Evolutionary conservation across 1,140 invertebrate genomes (phyloP).

Genomic region (Chymomyza costata): DNA sequence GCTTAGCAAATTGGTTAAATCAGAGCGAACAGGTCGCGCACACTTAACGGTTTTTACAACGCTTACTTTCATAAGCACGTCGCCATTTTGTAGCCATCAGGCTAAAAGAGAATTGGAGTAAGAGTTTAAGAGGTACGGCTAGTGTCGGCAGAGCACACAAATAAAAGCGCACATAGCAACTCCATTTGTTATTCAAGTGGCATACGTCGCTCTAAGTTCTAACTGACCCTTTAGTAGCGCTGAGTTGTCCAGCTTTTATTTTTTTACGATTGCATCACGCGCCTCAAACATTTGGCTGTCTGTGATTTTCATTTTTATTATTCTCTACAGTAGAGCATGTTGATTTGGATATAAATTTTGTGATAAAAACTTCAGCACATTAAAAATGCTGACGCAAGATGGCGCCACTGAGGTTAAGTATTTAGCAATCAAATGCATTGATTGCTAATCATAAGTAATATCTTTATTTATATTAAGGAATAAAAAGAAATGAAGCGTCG

Average conservation of each 20-base stretch:
- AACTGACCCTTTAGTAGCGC: too few relatives aligned
- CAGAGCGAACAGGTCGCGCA: slow-evolving; percentile 47
- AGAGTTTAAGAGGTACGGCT: slow-evolving; percentile 21
- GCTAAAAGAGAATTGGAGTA: slow-evolving; percentile 12
- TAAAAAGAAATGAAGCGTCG: too few relatives aligned
- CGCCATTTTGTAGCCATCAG: slow-evolving; percentile 63
- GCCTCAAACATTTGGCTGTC: slow-evolving; percentile 64
- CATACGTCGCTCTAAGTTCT: slow-evolving; percentile 69
- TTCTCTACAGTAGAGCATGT: too few relatives aligned
- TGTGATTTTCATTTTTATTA: slow-evolving; percentile 55
- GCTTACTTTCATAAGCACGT: slow-evolving; percentile 39
- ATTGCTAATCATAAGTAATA: too few relatives aligned
- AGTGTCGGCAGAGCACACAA: slow-evolving; percentile 41
- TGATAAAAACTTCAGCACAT: too few relatives aligned
- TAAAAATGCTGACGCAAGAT: too few relatives aligned
- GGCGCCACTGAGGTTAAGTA: too few relatives aligned
- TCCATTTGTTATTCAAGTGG: slow-evolving; percentile 72
- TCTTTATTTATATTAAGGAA: too few relatives aligned
- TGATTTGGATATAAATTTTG: too few relatives aligned
- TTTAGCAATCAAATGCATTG: too few relatives aligned
- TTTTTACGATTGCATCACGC: slow-evolving; percentile 62
- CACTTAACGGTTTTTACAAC: slow-evolving; percentile 50
- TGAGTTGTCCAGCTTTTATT: too few relatives aligned
- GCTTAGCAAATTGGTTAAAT: slow-evolving; percentile 51
- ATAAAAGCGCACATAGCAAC: slow-evolving; percentile 72